A percentile compares a stretch with the other conserved stretches of the same genome.
Conservation (phyloP, 2,888 invertebrate species). For the Sturmia bella region DNA sequence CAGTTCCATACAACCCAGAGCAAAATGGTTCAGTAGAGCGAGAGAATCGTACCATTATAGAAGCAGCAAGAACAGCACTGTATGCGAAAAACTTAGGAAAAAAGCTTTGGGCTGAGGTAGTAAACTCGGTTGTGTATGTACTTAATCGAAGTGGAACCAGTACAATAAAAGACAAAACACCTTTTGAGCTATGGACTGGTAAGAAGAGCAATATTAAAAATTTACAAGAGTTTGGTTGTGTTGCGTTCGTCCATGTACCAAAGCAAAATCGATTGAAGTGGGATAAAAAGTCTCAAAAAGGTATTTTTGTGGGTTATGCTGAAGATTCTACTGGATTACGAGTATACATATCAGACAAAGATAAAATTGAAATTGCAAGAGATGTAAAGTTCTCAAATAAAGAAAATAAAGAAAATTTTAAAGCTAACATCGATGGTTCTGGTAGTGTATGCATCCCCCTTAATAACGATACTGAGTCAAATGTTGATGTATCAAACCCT, state of each 20-base stretch:
- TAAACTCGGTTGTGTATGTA: slow-evolving; percentile 67
- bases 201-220: slow-evolving; percentile 23
- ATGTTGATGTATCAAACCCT: slow-evolving; percentile 22
- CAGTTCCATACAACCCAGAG: slow-evolving; percentile 27
- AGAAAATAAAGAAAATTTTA: slow-evolving; percentile 14
- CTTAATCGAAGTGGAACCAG: slow-evolving; percentile 37
- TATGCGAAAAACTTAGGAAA: slow-evolving; percentile 48
- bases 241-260: slow-evolving; percentile 37
- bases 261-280: slow-evolving; percentile 45
- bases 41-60: slow-evolving; percentile 68
- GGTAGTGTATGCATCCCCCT: slow-evolving; percentile 5
- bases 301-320: slow-evolving; percentile 75
- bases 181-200: slow-evolving; percentile 73
- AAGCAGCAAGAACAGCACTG: slow-evolving; percentile 68
- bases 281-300: slow-evolving; percentile 45
- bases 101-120: slow-evolving; percentile 67
- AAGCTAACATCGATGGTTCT: slow-evolving; percentile 15
- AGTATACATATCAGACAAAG: slow-evolving; percentile 61
- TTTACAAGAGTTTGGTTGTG: slow-evolving; percentile 37
- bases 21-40: slow-evolving; percentile 52
- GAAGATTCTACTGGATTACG: slow-evolving; percentile 74
- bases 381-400: slow-evolving; percentile 44
- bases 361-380: slow-evolving; percentile 62
- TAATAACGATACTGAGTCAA: slow-evolving; percentile 19
- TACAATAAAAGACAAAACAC: slow-evolving; percentile 71